phyloP scores from a whole-genome alignment of 2,113 vertebrate species.

The Colaptes auratus region DNA sequence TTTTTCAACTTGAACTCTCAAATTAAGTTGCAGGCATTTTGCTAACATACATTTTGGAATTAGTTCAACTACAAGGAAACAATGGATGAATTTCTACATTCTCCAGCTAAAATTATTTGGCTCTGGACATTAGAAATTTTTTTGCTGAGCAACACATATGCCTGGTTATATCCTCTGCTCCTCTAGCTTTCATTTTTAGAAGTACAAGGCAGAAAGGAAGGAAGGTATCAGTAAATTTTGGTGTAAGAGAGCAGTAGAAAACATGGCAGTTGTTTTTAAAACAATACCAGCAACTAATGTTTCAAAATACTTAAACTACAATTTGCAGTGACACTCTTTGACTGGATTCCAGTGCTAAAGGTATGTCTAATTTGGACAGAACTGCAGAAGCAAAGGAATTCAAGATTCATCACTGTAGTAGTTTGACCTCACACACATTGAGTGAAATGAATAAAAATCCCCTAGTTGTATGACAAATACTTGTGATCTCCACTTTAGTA shows the following conservation, averaged over 20 bases:
- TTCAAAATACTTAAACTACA: neutral
- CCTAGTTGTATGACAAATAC: neutral
- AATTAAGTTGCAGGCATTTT: neutral
- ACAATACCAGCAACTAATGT: neutral
- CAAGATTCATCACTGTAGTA: neutral
- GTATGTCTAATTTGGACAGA: neutral
- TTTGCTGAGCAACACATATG: neutral
- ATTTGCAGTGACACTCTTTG: neutral
- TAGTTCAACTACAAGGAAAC: neutral
- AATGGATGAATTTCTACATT: neutral
- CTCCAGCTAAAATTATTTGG: neutral
- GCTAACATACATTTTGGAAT: neutral
- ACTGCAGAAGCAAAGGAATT: neutral
- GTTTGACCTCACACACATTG: neutral
- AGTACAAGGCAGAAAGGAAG: neutral
- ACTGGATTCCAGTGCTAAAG: neutral
- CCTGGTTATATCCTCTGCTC: neutral
- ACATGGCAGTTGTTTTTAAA: neutral
- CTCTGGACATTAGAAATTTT: neutral
- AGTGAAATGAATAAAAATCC: neutral
- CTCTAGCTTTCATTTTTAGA: neutral
- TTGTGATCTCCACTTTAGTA: neutral
- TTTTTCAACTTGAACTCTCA: neutral
- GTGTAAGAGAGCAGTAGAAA: neutral
- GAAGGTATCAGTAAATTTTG: neutral